Evolutionary conservation across 1,140 invertebrate genomes (phyloP).

Genomic region (Frieseomelitta varia): DNA sequence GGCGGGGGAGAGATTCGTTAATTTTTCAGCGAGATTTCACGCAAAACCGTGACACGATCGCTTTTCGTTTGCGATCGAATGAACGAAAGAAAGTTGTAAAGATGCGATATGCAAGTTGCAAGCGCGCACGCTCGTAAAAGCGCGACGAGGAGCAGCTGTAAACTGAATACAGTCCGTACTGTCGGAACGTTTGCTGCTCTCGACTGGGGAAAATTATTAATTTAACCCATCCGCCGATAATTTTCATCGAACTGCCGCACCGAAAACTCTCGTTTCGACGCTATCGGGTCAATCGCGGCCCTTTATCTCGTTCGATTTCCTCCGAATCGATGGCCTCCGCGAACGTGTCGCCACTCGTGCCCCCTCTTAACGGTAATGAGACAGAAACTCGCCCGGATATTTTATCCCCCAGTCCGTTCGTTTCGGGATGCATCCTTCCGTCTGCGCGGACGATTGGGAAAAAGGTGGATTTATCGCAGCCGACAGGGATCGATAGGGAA

Average conservation of each 20-base stretch:
- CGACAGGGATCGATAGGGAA: slow-evolving; percentile 31
- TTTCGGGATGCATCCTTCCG: neutral
- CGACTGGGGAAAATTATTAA: slow-evolving; percentile 38
- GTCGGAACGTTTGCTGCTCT: slow-evolving; percentile 11
- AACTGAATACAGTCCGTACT: neutral
- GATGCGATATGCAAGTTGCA: neutral
- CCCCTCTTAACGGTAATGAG: slow-evolving; percentile 52
- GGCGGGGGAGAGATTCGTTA: neutral
- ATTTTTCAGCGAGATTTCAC: neutral
- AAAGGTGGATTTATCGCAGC: slow-evolving; percentile 25
- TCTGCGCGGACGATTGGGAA: neutral
- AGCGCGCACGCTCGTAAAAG: slow-evolving; percentile 20
- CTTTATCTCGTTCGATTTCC: slow-evolving; percentile 24
- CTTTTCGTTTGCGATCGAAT: neutral
- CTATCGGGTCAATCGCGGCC: slow-evolving; percentile 28
- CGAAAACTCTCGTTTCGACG: neutral
- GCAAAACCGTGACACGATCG: neutral
- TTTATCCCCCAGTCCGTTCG: neutral
- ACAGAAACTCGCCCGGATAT: slow-evolving; percentile 49
- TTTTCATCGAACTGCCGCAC: slow-evolving; percentile 23
- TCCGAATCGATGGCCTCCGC: neutral
- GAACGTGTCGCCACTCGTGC: neutral
- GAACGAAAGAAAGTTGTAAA: slow-evolving; percentile 18
- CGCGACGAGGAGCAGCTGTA: neutral
- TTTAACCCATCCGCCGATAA: slow-evolving; percentile 28